Percentiles rank a stretch among this genome's conserved stretches.
Evolutionary conservation across 2,888 invertebrate species (phyloP).

Genomic region (Oxystoma pomonae): DNA sequence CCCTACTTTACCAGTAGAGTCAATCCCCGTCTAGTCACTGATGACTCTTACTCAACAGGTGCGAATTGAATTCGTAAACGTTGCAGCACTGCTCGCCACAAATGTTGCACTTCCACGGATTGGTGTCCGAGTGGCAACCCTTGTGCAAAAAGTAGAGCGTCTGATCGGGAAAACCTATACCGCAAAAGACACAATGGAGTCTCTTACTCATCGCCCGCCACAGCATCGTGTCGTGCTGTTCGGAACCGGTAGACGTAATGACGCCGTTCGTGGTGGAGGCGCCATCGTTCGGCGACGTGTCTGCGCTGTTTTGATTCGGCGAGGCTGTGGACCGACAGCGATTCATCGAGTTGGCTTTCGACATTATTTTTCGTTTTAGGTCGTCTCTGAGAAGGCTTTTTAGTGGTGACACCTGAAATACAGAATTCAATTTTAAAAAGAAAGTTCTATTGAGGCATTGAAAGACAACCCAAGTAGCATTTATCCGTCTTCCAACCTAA

Average conservation of each 20-base stretch:
- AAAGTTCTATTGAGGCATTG: no score
- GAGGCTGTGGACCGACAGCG: conserved; percentile 47
- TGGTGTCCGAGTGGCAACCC: conserved; percentile 95
- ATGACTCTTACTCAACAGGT: conserved; percentile 90
- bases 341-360: conserved; percentile 54
- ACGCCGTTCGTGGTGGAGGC: conserved; percentile 52
- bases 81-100: conserved; percentile 94
- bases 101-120: conserved; percentile 97
- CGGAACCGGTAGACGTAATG: conserved; percentile 66
- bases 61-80: conserved; percentile 95
- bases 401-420: conserved; percentile 62
- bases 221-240: conserved; percentile 48
- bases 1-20: no score
- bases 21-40: conserved; percentile 47
- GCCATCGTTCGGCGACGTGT: conserved; percentile 49
- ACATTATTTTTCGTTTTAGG: conserved; percentile 74
- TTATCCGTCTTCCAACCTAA: no score
- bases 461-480: no score
- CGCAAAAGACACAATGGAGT: conserved; percentile 85
- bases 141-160: conserved; percentile 96
- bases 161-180: conserved; percentile 92
- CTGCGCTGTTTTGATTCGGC: conserved; percentile 45
- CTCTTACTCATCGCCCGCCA: conserved; percentile 51
- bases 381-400: conserved; percentile 82
- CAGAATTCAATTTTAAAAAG: background rate